Evolutionary conservation across 2,888 invertebrate genomes (phyloP), one percentile per base, ranked within the genome.

Genomic region (Diarsia rubi): DNA sequence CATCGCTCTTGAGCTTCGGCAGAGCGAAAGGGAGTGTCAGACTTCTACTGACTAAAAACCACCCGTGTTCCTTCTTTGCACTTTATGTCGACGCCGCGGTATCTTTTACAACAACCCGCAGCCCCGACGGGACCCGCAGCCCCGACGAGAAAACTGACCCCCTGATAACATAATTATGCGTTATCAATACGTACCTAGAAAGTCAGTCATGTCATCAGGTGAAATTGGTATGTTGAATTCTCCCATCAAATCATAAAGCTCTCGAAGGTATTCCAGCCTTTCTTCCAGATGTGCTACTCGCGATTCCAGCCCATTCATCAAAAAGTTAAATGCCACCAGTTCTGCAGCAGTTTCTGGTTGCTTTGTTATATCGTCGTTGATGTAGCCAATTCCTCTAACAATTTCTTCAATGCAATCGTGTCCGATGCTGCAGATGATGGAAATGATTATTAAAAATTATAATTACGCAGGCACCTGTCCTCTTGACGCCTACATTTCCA

Each of bases 201-300:
- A 98, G 79, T 97, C 97, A 9, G 97, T 96, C 94, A 97, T 97
- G 83, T 98, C 98, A 69, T 98, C 98, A 0, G 97, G 97, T 1
- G 98, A 97, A 69, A 98, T 97, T 0, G 97, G 96, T 74, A 99
- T 98, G 44, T 97, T 94, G 91, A 97, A 99, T 90, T 98, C 98
- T 75, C 98, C 98, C 95, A 98, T 98, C 8, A 99, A 97, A 83
- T 98, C 98, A 90, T 98, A 98, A 75, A 98, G 94, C 89, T 99
- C 98, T 84, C 98, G 98, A 11, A 98, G 97, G 90, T 98, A 98
- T 90, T 98, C 98, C 9, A 98, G 95, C 47, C 97, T 97, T 64
- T 97, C 95, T 90, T 98, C 98, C 89, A 99, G 97, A 42, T 95
- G 95, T 42, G 97, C 97, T 70, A 98, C 97, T 89, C 97, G 97